Evolutionary conservation across 2,888 invertebrate species (phyloP).

Genomic region (Plutella xylostella): DNA sequence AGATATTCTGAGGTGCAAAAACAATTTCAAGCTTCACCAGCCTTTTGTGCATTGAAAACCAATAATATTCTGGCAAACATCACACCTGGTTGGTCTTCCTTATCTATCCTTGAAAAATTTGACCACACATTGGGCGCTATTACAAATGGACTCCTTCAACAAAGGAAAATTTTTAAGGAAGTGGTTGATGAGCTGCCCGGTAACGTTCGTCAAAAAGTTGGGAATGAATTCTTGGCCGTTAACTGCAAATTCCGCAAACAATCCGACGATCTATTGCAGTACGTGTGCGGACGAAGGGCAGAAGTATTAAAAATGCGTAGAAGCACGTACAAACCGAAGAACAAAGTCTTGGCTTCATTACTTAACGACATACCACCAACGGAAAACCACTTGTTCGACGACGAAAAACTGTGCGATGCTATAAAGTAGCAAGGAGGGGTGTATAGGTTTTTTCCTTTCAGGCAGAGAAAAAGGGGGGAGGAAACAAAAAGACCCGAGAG

Average conservation of each 20-base stretch:
- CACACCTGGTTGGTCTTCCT: constrained; percentile 11
- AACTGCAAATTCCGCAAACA: neutral
- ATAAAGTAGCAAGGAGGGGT: constrained; percentile 3
- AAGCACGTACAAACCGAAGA: constrained; percentile 5
- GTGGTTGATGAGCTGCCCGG: neutral
- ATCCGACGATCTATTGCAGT: constrained; percentile 1
- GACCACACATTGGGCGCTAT: neutral
- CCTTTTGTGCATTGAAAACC: constrained; percentile 6
- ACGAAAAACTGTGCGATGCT: constrained; percentile 6
- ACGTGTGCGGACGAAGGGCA: constrained; percentile 6
- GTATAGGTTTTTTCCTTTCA: neutral
- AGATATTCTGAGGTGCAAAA: constrained; percentile 6
- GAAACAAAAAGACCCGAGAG: no score
- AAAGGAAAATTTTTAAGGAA: neutral
- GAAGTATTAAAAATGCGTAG: constrained; percentile 9
- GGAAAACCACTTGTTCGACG: constrained; percentile 8
- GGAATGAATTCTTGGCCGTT: neutral
- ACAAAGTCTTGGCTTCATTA: constrained; percentile 2
- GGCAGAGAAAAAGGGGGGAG: no score
- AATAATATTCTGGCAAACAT: constrained; percentile 12
- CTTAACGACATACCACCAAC: constrained; percentile 10
- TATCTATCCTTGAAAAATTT: neutral
- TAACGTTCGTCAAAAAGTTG: neutral
- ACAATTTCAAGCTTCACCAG: constrained; percentile 4
- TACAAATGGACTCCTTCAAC: neutral